These are phyloP conservation scores for Drosophila watanabei DNA, from an alignment of 1,140 invertebrate species.

Conservation along the genomic window DNA sequence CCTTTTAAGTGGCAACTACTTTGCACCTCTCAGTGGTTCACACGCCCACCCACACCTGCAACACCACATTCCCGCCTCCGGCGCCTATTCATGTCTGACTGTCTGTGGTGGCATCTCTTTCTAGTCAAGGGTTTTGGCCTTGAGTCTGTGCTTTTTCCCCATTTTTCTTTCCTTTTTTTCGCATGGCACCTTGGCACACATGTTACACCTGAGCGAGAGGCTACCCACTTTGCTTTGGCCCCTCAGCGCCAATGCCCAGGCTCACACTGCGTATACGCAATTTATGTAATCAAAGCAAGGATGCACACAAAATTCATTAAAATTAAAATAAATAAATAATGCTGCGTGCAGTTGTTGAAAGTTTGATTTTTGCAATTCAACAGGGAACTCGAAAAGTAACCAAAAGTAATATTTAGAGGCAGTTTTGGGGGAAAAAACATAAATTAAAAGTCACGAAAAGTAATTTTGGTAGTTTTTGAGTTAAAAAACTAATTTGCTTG, in stretches of 20 bases:
- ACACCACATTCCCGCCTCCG: conserved; percentile 4
- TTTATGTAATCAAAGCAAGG: conserved; percentile 41
- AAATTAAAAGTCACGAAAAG: background rate
- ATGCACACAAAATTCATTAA: conserved; percentile 19
- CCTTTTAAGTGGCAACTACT: conserved; percentile 63
- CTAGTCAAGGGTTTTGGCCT: conserved; percentile 52
- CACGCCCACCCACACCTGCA: conserved; percentile 34
- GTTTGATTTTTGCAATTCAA: conserved; percentile 5
- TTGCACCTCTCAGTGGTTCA: conserved; percentile 55
- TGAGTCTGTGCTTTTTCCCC: conserved; percentile 40
- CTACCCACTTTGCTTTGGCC: conserved; percentile 6
- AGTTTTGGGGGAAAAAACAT: background rate
- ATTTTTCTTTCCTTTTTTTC: conserved; percentile 26
- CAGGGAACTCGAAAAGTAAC: background rate
- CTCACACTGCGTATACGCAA: conserved; percentile 44
- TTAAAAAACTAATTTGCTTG: conserved; percentile 2
- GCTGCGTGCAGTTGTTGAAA: conserved; percentile 11
- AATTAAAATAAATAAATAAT: conserved; percentile 50
- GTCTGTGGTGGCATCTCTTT: conserved; percentile 46
- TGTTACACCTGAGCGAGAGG: conserved; percentile 32
- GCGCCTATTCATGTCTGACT: conserved; percentile 48
- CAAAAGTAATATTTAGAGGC: background rate
- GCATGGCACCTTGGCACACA: conserved; percentile 55
- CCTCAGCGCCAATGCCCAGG: background rate
- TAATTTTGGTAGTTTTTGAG: background rate